phyloP scores from a whole-genome alignment of 2,797 vertebrate genomes.

The Fundulus diaphanus region DNA sequence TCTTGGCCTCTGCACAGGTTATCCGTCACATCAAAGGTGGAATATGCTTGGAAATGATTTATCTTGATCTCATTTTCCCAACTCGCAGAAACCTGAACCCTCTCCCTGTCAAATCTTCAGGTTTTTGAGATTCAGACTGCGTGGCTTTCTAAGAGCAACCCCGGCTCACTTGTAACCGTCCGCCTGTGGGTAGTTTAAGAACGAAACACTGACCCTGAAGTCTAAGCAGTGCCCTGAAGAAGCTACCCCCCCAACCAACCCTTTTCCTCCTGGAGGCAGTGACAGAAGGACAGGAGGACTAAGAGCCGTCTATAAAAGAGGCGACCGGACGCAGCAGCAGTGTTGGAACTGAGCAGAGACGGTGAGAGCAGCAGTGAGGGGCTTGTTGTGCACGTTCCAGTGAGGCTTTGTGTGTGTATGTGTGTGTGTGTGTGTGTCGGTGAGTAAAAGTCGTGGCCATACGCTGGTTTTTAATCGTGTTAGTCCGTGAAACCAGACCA shows the following conservation, averaged over 20 bases:
- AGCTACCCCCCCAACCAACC: background rate
- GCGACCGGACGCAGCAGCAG: slow-evolving; percentile 67
- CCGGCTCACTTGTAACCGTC: slow-evolving; percentile 10
- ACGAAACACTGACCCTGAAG: slow-evolving; percentile 29
- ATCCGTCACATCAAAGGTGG: background rate
- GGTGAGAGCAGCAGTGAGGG: slow-evolving; percentile 70
- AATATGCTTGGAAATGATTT: background rate
- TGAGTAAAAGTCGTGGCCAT: slow-evolving; percentile 73
- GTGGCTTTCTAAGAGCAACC: background rate
- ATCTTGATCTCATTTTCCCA: too few species aligned
- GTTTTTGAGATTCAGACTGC: background rate
- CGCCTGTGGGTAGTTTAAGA: slow-evolving; percentile 12
- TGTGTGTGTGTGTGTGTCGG: slow-evolving; percentile 27
- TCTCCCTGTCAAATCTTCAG: too few species aligned
- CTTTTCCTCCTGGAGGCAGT: slow-evolving; percentile 34
- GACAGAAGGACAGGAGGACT: slow-evolving; percentile 54
- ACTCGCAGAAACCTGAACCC: background rate
- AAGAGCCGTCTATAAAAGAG: slow-evolving; percentile 44
- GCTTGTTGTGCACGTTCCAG: slow-evolving; percentile 77
- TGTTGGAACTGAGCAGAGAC: slow-evolving; percentile 66
- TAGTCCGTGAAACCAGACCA: slow-evolving; percentile 89
- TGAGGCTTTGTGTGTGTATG: slow-evolving; percentile 57
- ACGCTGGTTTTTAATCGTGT: slow-evolving; percentile 85
- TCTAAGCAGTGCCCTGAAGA: slow-evolving; percentile 44
- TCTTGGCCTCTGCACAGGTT: background rate